These are phyloP conservation scores for Callimorpha dominula DNA, from an alignment of 2,888 invertebrate species.

Conservation along the genomic window DNA sequence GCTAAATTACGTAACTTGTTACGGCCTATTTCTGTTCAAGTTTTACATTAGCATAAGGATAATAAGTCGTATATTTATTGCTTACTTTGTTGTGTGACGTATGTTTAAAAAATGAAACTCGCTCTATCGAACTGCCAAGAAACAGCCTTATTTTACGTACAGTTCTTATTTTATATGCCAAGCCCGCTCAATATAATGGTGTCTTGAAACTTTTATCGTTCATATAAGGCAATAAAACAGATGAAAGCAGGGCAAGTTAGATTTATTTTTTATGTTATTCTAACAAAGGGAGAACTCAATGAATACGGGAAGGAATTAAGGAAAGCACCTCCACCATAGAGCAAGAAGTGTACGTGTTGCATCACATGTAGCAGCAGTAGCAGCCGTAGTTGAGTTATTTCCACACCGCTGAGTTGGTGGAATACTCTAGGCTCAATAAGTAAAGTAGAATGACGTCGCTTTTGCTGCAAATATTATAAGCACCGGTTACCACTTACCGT, in stretches of 20 bases:
- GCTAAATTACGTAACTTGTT: conserved; percentile 15
- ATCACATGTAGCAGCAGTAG: not conserved
- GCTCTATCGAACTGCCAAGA: not conserved
- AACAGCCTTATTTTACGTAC: not conserved
- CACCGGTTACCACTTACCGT: not conserved
- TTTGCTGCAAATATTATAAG: not conserved
- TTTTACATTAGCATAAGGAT: conserved; percentile 26
- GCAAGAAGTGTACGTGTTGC: not conserved
- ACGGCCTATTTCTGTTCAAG: conserved; percentile 10
- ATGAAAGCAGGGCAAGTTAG: not conserved
- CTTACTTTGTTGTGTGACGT: not conserved
- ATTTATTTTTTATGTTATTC: not conserved
- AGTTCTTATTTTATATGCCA: not conserved
- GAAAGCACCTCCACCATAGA: not conserved
- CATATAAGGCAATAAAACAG: not conserved
- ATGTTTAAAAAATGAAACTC: not conserved
- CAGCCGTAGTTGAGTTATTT: too few species aligned
- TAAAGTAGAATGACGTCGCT: not conserved
- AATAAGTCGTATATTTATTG: conserved; percentile 15
- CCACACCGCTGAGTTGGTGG: too few species aligned
- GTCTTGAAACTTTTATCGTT: not conserved
- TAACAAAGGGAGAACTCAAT: not conserved
- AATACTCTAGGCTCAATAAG: not conserved
- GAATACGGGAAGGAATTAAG: not conserved
- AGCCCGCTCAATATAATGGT: not conserved